Conservation (phyloP, 2,797 vertebrate species). For the Danio tinwini region DNA sequence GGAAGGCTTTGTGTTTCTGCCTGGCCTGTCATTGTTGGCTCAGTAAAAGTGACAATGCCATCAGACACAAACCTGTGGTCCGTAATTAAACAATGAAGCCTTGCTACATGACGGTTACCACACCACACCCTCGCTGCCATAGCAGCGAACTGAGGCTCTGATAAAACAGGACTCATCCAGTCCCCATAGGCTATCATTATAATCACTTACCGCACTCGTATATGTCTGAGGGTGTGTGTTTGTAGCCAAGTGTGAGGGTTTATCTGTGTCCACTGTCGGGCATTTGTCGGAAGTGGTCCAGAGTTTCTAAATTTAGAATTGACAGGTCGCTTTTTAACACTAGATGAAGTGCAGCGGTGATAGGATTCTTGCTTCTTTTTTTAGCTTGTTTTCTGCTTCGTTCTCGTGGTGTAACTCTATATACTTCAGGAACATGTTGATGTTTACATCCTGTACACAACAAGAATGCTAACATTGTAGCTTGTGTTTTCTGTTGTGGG, state of each 20-base stretch:
- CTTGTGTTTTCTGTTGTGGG: slow-evolving; percentile 19
- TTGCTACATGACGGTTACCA: slow-evolving; percentile 59
- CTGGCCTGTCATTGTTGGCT: not conserved
- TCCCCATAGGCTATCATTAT: slow-evolving; percentile 37
- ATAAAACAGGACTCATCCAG: slow-evolving; percentile 48
- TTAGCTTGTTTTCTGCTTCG: slow-evolving; percentile 60
- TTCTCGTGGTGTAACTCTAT: slow-evolving; percentile 41
- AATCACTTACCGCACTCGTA: slow-evolving; percentile 18
- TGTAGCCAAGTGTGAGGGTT: slow-evolving; percentile 15
- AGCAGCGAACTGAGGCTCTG: slow-evolving; percentile 52
- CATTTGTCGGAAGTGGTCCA: slow-evolving; percentile 38
- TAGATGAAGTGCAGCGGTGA: slow-evolving; percentile 71
- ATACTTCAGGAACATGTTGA: slow-evolving; percentile 40
- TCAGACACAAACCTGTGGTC: slow-evolving; percentile 31
- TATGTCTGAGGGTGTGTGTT: slow-evolving; percentile 34
- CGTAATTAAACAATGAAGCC: slow-evolving; percentile 65
- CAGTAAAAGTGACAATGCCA: slow-evolving; percentile 26
- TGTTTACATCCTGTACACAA: slow-evolving; percentile 39
- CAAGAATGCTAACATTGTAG: not conserved
- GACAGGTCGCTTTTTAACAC: slow-evolving; percentile 70
- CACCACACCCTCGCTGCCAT: slow-evolving; percentile 63
- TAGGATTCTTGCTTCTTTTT: slow-evolving; percentile 67
- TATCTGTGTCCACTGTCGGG: slow-evolving; percentile 49
- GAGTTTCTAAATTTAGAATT: slow-evolving; percentile 72
- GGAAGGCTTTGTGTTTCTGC: not conserved